Evolutionary conservation across 2,888 invertebrate species (phyloP), one percentile per base, ranked within the genome.

Genomic region (Mythimna pallens): DNA sequence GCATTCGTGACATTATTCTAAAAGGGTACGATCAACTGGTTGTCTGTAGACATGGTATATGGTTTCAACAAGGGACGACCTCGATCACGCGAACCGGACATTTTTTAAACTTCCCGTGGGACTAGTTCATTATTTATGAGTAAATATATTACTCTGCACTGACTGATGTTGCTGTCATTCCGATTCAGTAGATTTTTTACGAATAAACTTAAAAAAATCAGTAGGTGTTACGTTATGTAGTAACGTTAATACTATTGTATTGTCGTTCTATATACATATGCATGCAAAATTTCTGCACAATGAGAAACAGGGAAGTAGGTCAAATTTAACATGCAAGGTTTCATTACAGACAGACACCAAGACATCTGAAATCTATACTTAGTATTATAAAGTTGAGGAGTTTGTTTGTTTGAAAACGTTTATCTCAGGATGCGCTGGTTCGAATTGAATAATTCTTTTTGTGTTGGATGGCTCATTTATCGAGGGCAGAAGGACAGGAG

Each of bases 21-120:
- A 76, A 73, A 76, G 77, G 66, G 43, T 52, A 59, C 50, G 14
- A 43, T 43, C 76, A 65, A 52, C 50, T 52, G 40, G 57, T 58
- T 76, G 65, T 50, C 47, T n/a, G 65, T 47, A 50, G n/a, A 57
- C 20, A 47, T 10, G 22, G 22, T 3, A 22, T 22, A 61, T 22
- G 40, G 40, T 22, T 14, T 70, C 20, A 65, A 36, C 43, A 52
- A 72, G 77, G 67, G 58, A 54, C 36, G 58, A 58, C 34, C 14
- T 65, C 40, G 40, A 43, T 58, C 57, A 76, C 40, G 20, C 57
- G n/a, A 73, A 40, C 50, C 30, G 14, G 14, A 50, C 57, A 40
- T 65, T 76, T 65, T 71, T 54, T 40, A 58, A 52, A 47, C 30
- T 20, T 52, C 52, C 73, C 65, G 20, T 25, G 50, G 62, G 43